Percentiles rank a stretch among this genome's conserved stretches.
Evolutionary conservation across 35 echinoderm and acorn worm species (phyloP).

Genomic region (Heliocidaris erythrogramma): DNA sequence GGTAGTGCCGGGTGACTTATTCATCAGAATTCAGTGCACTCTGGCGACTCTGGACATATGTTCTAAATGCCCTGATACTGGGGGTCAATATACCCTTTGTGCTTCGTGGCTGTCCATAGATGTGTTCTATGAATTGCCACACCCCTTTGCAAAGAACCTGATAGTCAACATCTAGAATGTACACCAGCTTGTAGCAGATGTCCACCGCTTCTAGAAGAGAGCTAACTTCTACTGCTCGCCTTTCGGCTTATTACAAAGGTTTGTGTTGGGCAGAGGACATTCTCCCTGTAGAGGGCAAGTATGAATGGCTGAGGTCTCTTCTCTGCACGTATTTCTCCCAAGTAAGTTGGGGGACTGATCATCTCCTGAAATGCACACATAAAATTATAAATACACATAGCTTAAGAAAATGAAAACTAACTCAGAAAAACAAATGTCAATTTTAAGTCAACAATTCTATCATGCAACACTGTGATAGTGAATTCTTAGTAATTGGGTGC

Average conservation of each 20-base stretch:
- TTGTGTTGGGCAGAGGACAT: slow-evolving; percentile 36
- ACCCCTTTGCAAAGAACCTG: slow-evolving; percentile 37
- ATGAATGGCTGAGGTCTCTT: slow-evolving; percentile 37
- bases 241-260: slow-evolving; percentile 30
- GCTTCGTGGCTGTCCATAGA: slow-evolving; percentile 31
- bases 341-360: slow-evolving; percentile 26
- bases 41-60: slow-evolving; percentile 31
- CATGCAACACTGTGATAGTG: too few species aligned
- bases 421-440: slow-evolving; percentile 38
- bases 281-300: slow-evolving; percentile 29
- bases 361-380: slow-evolving; percentile 25
- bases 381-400: slow-evolving; percentile 40
- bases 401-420: slow-evolving; percentile 39
- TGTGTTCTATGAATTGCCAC: slow-evolving; percentile 32
- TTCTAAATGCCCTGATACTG: slow-evolving; percentile 38
- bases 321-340: slow-evolving; percentile 37
- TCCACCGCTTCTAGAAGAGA: slow-evolving; percentile 37
- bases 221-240: slow-evolving; percentile 33
- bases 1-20: slow-evolving; percentile 31
- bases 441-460: slow-evolving; percentile 24
- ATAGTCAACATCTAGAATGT: slow-evolving; percentile 38
- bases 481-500: too few species aligned
- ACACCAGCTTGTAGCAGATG: slow-evolving; percentile 37
- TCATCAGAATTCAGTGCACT: slow-evolving; percentile 33
- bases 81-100: slow-evolving; percentile 37